phyloP scores from a whole-genome alignment of 2,113 vertebrate genomes.

The Eulemur macaco region DNA sequence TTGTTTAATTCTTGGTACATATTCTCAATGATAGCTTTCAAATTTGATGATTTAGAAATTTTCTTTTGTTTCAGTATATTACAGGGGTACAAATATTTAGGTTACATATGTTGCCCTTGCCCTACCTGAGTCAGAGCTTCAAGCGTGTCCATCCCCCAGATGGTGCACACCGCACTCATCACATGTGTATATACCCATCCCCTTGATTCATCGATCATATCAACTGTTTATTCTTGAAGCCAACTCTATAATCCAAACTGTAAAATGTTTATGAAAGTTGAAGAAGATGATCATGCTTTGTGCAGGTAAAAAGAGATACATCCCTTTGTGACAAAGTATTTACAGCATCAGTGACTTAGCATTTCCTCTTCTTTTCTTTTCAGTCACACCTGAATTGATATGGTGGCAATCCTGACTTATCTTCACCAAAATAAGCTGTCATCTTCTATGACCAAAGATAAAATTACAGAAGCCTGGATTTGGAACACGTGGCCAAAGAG shows the following conservation, averaged over 20 bases:
- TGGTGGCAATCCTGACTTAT: background rate
- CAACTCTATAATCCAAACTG: background rate
- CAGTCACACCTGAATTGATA: background rate
- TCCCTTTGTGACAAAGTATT: background rate
- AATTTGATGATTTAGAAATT: background rate
- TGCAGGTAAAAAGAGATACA: background rate
- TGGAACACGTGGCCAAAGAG: background rate
- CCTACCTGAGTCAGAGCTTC: too few relatives aligned
- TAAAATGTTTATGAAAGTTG: background rate
- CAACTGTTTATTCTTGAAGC: background rate
- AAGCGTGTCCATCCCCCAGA: too few relatives aligned
- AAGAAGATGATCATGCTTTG: background rate
- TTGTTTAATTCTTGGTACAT: background rate
- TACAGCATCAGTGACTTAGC: background rate
- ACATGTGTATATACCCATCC: too few relatives aligned
- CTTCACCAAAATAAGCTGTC: background rate
- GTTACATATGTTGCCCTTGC: too few relatives aligned
- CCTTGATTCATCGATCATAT: background rate
- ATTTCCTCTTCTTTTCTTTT: background rate
- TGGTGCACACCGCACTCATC: too few relatives aligned
- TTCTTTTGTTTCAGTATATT: too few relatives aligned
- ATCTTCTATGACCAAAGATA: background rate
- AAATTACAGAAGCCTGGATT: background rate
- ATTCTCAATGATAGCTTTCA: background rate
- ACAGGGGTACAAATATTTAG: too few relatives aligned